phyloP scores from a whole-genome alignment of 30 jellyfish, hydroid and myxozoan species.

The Chironex yamaguchii region DNA sequence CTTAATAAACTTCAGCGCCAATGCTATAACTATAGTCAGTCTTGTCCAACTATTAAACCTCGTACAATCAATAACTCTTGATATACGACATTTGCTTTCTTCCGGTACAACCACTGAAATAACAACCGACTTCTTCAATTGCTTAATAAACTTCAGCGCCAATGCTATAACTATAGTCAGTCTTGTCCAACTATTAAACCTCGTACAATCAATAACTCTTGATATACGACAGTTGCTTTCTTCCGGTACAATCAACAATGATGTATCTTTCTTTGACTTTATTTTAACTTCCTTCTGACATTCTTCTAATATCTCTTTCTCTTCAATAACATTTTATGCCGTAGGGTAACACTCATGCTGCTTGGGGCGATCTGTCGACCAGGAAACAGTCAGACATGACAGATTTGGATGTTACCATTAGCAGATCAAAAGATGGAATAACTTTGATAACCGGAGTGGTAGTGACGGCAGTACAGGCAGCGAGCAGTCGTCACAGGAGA shows the following conservation, averaged over 20 bases:
- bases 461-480: no score
- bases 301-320: neutral
- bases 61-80: conserved; percentile 8
- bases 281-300: conserved; percentile 16
- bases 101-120: neutral
- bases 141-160: conserved; percentile 9
- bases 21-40: neutral
- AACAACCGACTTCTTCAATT: conserved; percentile 19
- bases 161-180: neutral
- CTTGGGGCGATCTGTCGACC: no score
- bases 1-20: conserved; percentile 13
- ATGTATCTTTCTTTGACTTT: neutral
- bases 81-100: neutral
- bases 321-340: neutral
- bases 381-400: no score
- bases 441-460: no score
- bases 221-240: neutral
- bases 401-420: no score
- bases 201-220: conserved; percentile 1
- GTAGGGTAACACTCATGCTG: conserved; percentile 16
- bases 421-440: no score
- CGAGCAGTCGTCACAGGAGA: no score
- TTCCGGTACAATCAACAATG: neutral
- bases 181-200: neutral
- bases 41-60: neutral